Percentiles rank a stretch among this genome's conserved stretches.
Evolutionary conservation across 2,113 vertebrate species (phyloP).

Genomic region (Desmodus rotundus): DNA sequence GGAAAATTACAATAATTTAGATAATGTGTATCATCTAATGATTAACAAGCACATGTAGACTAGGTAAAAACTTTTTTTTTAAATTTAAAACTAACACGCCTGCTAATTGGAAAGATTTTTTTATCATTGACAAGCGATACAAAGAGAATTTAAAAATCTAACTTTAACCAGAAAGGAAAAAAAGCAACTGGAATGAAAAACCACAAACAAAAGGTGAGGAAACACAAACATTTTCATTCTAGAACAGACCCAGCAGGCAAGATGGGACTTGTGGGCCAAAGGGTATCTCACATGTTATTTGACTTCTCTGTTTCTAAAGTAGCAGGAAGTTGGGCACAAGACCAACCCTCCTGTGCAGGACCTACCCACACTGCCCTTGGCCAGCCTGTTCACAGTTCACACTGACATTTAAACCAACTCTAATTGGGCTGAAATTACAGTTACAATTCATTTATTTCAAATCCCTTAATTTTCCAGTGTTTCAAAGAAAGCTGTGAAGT

Average conservation of each 20-base stretch:
- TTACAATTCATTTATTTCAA: conserved; percentile 44
- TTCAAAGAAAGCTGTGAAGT: conserved; percentile 21
- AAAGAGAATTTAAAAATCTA: conserved; percentile 50
- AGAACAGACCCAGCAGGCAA: conserved; percentile 83
- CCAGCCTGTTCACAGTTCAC: not conserved
- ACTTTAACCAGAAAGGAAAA: conserved; percentile 41
- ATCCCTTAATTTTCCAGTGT: not conserved
- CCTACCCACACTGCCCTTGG: not conserved
- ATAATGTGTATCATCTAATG: not conserved
- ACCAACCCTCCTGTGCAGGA: not conserved
- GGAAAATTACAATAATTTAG: not conserved
- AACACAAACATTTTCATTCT: conserved; percentile 80
- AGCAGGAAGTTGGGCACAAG: conserved; percentile 63
- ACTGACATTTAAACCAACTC: conserved; percentile 29
- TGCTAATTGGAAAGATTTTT: conserved; percentile 38
- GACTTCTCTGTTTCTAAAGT: conserved; percentile 73
- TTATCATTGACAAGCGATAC: not conserved
- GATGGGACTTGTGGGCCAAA: conserved; percentile 75
- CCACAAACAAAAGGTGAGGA: conserved; percentile 69
- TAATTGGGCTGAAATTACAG: conserved; percentile 43
- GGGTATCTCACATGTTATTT: conserved; percentile 68
- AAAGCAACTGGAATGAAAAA: conserved; percentile 67
- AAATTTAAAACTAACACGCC: conserved; percentile 26
- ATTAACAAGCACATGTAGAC: not conserved
- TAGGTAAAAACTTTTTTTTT: not conserved